A percentile compares a stretch with the other conserved stretches of the same genome.
These are phyloP conservation scores for Caenorhabditis auriculariae DNA, from an alignment of 2,888 invertebrate species.

Conservation along the genomic window DNA sequence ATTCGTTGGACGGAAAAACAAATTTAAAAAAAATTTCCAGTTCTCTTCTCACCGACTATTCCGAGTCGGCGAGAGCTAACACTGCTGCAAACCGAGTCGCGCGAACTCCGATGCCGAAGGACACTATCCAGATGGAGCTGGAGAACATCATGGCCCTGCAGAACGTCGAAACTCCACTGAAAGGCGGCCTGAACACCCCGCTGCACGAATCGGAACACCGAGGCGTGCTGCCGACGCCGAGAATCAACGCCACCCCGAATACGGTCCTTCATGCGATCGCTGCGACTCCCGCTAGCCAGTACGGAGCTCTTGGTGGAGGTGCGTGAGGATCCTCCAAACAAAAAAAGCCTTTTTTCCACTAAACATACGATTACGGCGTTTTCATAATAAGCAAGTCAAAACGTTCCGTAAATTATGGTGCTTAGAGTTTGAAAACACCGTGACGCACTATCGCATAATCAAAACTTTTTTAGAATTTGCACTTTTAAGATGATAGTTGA, in stretches of 20 bases:
- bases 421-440: too few relatives aligned
- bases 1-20: not conserved
- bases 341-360: too few relatives aligned
- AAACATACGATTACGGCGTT: too few relatives aligned
- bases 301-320: conserved; percentile 20
- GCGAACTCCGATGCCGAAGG: conserved; percentile 64
- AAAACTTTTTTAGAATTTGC: too few relatives aligned
- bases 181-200: conserved; percentile 91
- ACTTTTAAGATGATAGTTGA: too few relatives aligned
- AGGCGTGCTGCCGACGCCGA: conserved; percentile 44
- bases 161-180: conserved; percentile 94
- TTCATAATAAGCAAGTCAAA: too few relatives aligned
- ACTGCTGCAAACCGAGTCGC: conserved; percentile 80
- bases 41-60: conserved; percentile 82
- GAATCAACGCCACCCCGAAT: conserved; percentile 76
- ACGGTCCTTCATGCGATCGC: conserved; percentile 76
- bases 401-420: too few relatives aligned
- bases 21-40: not conserved
- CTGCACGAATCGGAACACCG: conserved; percentile 80
- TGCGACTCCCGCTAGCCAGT: conserved; percentile 53
- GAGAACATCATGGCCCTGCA: conserved; percentile 97
- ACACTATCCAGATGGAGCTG: conserved; percentile 73
- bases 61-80: conserved; percentile 74
- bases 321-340: too few relatives aligned
- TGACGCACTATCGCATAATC: too few relatives aligned